Percentiles rank a stretch among this genome's conserved stretches.
These are phyloP conservation scores for Falco rusticolus DNA, from an alignment of 2,797 vertebrate species.

Conservation along the genomic window DNA sequence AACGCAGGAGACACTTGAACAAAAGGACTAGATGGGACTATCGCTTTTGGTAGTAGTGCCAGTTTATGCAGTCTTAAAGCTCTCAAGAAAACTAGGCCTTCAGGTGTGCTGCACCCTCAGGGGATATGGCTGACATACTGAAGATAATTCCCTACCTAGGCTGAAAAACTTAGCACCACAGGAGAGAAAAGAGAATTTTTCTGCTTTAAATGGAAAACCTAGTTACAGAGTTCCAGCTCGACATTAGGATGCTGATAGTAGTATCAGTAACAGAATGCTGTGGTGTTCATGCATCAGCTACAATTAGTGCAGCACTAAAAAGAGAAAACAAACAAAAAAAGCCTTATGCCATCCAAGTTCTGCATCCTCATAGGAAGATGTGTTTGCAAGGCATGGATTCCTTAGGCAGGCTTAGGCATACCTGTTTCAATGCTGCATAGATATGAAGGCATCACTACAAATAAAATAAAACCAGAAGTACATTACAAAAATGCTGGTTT, in stretches of 20 bases:
- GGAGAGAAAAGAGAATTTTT: neutral
- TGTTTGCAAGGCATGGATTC: neutral
- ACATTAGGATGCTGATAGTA: neutral
- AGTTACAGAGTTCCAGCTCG: neutral
- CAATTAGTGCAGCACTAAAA: neutral
- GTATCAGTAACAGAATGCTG: neutral
- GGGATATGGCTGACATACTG: neutral
- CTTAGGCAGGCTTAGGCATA: neutral
- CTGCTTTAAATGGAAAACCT: neutral
- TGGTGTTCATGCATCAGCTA: neutral
- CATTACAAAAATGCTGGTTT: neutral
- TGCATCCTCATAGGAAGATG: neutral
- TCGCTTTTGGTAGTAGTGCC: neutral
- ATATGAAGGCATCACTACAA: neutral
- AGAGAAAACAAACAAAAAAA: neutral
- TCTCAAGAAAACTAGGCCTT: neutral
- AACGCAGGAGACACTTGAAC: neutral
- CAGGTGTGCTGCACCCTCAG: neutral
- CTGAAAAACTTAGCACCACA: neutral
- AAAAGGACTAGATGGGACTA: neutral
- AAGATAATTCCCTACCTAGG: neutral
- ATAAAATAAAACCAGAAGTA: neutral
- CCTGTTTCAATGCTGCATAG: neutral
- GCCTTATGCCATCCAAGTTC: neutral
- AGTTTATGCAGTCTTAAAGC: neutral